A percentile compares a stretch with the other conserved stretches of the same genome.
These are phyloP conservation scores for Lipotes vexillifer DNA, from an alignment of 2,113 vertebrate genomes.

Conservation along the genomic window DNA sequence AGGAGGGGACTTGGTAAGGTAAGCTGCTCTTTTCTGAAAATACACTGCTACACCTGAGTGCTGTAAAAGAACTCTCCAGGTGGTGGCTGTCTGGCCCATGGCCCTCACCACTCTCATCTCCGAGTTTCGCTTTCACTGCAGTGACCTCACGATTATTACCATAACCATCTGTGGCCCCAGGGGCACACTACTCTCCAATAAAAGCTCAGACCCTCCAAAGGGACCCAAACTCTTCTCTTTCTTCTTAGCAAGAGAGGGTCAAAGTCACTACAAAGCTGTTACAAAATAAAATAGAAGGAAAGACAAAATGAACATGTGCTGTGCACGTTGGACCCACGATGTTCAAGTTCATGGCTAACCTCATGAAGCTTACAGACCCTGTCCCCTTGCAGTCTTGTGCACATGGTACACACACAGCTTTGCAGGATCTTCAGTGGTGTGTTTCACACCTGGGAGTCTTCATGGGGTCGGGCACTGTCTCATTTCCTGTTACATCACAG, in stretches of 20 bases:
- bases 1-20: neutral
- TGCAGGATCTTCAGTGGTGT: neutral
- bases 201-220: neutral
- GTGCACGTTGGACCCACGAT: rapidly evolving
- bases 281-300: neutral
- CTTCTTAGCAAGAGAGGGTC: neutral
- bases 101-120: neutral
- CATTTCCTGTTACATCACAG: neutral
- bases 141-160: neutral
- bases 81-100: neutral
- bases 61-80: too few relatives aligned
- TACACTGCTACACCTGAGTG: too few relatives aligned
- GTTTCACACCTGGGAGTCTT: neutral
- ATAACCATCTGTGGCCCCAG: neutral
- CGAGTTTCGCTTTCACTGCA: neutral
- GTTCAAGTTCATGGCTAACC: neutral
- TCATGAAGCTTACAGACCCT: neutral
- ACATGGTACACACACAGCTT: neutral
- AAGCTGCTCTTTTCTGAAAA: neutral
- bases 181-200: neutral
- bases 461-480: neutral
- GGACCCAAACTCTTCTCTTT: neutral
- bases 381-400: neutral
- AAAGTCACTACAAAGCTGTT: neutral
- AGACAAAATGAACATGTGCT: too few relatives aligned